Evolutionary conservation across 2,797 vertebrate species (phyloP).

Genomic region (Siniperca obscura): DNA sequence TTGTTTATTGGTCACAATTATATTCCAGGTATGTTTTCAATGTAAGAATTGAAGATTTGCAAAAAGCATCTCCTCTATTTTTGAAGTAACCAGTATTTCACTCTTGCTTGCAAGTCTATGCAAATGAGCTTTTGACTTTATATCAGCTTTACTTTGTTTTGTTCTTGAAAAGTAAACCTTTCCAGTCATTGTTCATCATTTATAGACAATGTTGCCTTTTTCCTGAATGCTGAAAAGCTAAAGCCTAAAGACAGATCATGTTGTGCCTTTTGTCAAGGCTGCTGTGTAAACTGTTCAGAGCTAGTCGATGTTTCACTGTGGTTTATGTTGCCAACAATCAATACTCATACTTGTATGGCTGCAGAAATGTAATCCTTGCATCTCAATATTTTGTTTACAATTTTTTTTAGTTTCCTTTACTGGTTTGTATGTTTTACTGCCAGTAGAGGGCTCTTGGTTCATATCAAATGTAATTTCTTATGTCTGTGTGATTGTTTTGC

Average conservation of each 20-base stretch:
- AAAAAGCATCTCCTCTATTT: conserved; percentile 7
- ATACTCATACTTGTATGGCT: conserved; percentile 14
- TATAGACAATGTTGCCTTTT: conserved; percentile 56
- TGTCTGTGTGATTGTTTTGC: conserved; percentile 11
- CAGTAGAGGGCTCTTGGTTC: conserved; percentile 78
- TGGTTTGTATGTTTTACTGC: conserved; percentile 43
- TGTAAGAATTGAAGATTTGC: conserved; percentile 4
- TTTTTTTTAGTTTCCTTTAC: neutral
- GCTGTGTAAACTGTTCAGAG: conserved; percentile 31
- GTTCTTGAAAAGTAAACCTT: neutral
- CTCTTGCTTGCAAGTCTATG: conserved; percentile 61
- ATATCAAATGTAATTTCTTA: conserved; percentile 20
- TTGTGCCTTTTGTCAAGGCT: conserved; percentile 53
- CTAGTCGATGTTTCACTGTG: conserved; percentile 15
- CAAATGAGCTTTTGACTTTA: conserved; percentile 40
- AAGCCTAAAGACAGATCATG: conserved; percentile 46
- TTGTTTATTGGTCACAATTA: neutral
- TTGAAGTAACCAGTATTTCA: neutral
- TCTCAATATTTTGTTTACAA: conserved; percentile 34
- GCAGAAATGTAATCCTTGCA: conserved; percentile 13
- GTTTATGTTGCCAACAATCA: conserved; percentile 31
- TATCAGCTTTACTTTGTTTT: conserved; percentile 8
- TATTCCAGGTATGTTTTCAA: conserved; percentile 17
- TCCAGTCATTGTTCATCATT: conserved; percentile 27
- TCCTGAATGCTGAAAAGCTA: conserved; percentile 57